A percentile compares a stretch with the other conserved stretches of the same genome.
Conservation (phyloP, 1,140 invertebrate species). For the Glossosoma conforme region DNA sequence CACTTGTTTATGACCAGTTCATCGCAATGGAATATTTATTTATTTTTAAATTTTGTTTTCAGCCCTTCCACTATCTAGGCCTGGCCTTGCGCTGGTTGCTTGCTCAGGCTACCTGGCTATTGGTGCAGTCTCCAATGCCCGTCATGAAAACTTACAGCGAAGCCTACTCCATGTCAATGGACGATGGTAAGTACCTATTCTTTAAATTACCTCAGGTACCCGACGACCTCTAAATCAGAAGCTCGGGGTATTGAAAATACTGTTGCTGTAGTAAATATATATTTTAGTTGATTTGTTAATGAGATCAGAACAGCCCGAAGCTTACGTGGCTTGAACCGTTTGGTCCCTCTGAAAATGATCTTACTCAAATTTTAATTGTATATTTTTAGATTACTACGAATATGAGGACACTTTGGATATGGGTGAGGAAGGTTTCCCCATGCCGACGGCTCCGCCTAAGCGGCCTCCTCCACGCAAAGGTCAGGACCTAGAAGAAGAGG, state of each 20-base stretch:
- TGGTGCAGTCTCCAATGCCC: conserved; percentile 38
- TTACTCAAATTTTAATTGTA: too few species aligned
- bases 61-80: conserved; percentile 40
- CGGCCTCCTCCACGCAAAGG: conserved; percentile 34
- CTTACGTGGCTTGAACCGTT: not conserved
- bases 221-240: too few species aligned
- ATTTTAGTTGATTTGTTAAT: not conserved
- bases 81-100: conserved; percentile 38
- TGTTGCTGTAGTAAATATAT: too few species aligned
- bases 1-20: too few species aligned
- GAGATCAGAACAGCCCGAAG: too few species aligned
- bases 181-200: conserved; percentile 11
- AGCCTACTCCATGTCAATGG: conserved; percentile 15
- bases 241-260: too few species aligned
- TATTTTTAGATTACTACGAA: conserved; percentile 28
- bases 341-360: not conserved
- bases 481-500: conserved; percentile 42
- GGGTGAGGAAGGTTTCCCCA: conserved; percentile 9
- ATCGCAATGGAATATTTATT: too few species aligned
- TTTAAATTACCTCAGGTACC: conserved; percentile 4
- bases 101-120: conserved; percentile 38
- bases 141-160: conserved; percentile 9
- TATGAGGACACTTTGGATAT: conserved; percentile 29
- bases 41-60: conserved; percentile 33
- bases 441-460: conserved; percentile 32